A percentile compares a stretch with the other conserved stretches of the same genome.
phyloP scores from a whole-genome alignment of 1,140 invertebrate species.

The Epicauta chinensis region DNA sequence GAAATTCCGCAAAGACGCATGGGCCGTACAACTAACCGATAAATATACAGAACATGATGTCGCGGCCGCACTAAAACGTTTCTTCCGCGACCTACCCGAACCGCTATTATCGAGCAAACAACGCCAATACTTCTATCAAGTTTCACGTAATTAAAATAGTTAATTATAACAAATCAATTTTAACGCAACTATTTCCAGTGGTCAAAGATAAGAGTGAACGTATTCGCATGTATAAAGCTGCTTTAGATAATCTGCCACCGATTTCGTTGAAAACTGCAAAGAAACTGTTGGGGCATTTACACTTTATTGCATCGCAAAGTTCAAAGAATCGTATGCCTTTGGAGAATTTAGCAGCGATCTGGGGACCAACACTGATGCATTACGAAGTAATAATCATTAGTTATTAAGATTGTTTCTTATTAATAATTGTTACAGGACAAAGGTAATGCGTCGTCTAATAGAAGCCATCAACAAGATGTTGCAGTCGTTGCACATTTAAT shows the following conservation, averaged over 20 bases:
- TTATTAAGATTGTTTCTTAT: slow-evolving; percentile 1
- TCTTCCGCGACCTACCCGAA: slow-evolving; percentile 72
- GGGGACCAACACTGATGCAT: slow-evolving; percentile 77
- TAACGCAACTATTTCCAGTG: background rate
- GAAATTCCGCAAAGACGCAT: slow-evolving; percentile 71
- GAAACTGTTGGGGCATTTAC: slow-evolving; percentile 70
- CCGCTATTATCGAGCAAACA: slow-evolving; percentile 51
- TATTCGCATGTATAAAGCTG: slow-evolving; percentile 53
- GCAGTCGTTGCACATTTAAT: slow-evolving; percentile 34
- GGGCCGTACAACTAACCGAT: slow-evolving; percentile 69
- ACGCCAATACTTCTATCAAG: slow-evolving; percentile 39
- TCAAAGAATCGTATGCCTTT: slow-evolving; percentile 72
- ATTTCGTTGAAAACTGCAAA: slow-evolving; percentile 68
- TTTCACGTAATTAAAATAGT: slow-evolving; percentile 33
- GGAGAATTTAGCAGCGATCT: slow-evolving; percentile 75
- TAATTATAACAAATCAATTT: background rate
- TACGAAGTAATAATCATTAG: slow-evolving; percentile 46
- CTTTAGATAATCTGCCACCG: slow-evolving; percentile 57
- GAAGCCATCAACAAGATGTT: slow-evolving; percentile 23
- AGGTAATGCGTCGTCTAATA: slow-evolving; percentile 11
- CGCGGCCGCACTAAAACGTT: slow-evolving; percentile 75
- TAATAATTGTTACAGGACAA: slow-evolving; percentile 23
- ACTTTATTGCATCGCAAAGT: slow-evolving; percentile 68
- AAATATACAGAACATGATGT: slow-evolving; percentile 81
- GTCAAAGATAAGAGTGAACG: slow-evolving; percentile 39